A percentile compares a stretch with the other conserved stretches of the same genome.
Conservation (phyloP, 2,888 invertebrate species). For the Sarcophaga variegata region DNA sequence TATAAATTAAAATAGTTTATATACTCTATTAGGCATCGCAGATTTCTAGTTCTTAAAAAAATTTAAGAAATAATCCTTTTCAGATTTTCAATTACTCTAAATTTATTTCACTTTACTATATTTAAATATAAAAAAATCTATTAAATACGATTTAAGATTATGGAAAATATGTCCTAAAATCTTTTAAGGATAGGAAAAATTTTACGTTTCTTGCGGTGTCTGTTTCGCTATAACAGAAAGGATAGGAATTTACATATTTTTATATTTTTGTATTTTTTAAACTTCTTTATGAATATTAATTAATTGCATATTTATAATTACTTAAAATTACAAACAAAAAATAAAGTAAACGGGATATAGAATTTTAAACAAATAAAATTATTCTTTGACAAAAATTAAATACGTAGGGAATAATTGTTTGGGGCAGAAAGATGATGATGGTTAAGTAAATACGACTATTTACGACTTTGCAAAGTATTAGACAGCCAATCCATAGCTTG, state of each 20-base stretch:
- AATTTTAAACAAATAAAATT: constrained; percentile 51
- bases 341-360: constrained; percentile 9
- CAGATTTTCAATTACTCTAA: constrained; percentile 47
- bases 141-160: constrained; percentile 53
- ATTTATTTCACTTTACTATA: constrained; percentile 58
- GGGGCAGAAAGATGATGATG: constrained; percentile 67
- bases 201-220: constrained; percentile 12
- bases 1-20: too few species aligned
- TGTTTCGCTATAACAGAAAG: constrained; percentile 45
- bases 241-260: constrained; percentile 24
- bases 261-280: constrained; percentile 44
- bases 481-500: constrained; percentile 99
- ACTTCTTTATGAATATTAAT: constrained; percentile 54
- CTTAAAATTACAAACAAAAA: constrained; percentile 68
- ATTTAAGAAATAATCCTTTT: not conserved
- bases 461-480: constrained; percentile 93
- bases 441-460: constrained; percentile 83
- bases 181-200: constrained; percentile 16
- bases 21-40: not conserved
- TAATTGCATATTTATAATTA: constrained; percentile 68
- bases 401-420: constrained; percentile 42
- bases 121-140: constrained; percentile 58
- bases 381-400: constrained; percentile 67
- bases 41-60: not conserved
- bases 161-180: constrained; percentile 48